phyloP scores from a whole-genome alignment of 2,888 invertebrate genomes.

The Hypena proboscidalis region DNA sequence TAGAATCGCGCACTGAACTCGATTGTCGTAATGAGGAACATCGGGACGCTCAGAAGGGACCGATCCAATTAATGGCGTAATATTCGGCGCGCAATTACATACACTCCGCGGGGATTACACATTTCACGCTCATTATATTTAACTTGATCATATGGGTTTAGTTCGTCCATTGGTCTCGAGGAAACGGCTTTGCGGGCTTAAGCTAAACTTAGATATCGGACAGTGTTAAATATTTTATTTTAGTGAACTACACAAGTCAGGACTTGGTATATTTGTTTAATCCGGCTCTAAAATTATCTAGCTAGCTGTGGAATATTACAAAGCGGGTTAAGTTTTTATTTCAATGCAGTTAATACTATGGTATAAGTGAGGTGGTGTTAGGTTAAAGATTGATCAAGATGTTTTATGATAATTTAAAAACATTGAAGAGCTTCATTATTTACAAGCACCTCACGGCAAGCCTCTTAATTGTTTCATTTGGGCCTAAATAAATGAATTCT shows the following conservation, averaged over 20 bases:
- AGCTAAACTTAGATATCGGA: neutral
- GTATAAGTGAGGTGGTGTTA: no score
- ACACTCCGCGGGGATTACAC: conserved; percentile 48
- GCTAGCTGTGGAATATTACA: no score
- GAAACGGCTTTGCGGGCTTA: neutral
- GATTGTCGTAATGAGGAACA: conserved; percentile 48
- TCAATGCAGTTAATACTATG: no score
- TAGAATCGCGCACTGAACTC: conserved; percentile 37
- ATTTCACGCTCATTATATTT: conserved; percentile 34
- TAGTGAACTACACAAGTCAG: no score
- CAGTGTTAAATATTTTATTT: no score
- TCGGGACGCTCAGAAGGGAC: conserved; percentile 51
- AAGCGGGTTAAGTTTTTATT: no score
- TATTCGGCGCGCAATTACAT: conserved; percentile 63
- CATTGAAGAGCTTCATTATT: neutral
- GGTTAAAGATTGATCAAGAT: neutral
- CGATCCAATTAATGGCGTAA: conserved; percentile 65
- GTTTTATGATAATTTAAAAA: neutral
- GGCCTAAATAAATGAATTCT: conserved; percentile 36
- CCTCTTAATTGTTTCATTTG: conserved; percentile 14
- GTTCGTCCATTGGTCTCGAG: conserved; percentile 15
- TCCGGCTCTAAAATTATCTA: no score
- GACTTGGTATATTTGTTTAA: no score
- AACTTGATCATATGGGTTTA: conserved; percentile 26
- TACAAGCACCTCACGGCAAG: conserved; percentile 1